phyloP scores from a whole-genome alignment of 2,113 vertebrate species.

The Chloroceryle aenea region DNA sequence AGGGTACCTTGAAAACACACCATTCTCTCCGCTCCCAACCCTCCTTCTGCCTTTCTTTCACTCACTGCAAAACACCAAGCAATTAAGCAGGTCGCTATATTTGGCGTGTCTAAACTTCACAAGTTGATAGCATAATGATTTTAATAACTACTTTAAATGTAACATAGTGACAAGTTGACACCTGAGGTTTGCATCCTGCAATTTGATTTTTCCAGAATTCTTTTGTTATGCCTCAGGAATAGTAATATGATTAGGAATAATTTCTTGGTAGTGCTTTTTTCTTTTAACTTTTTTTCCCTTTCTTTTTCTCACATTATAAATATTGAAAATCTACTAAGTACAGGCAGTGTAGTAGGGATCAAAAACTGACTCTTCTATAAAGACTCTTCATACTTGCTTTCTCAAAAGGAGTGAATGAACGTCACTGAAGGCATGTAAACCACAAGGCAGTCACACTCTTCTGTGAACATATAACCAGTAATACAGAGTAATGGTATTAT shows the following conservation, averaged over 20 bases:
- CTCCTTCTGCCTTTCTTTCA: slow-evolving; percentile 43
- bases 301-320: background rate
- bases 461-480: background rate
- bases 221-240: slow-evolving; percentile 67
- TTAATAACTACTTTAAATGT: slow-evolving; percentile 79
- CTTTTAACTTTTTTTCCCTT: background rate
- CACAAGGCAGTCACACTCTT: background rate
- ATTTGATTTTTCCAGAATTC: slow-evolving; percentile 74
- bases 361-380: background rate
- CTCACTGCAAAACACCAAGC: slow-evolving; percentile 64
- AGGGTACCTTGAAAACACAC: slow-evolving; percentile 18
- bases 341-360: background rate
- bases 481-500: background rate
- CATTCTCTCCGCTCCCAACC: background rate
- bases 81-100: slow-evolving; percentile 78
- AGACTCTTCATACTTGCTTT: background rate
- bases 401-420: background rate
- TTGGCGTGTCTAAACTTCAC: slow-evolving; percentile 70
- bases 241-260: slow-evolving; percentile 60
- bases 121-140: slow-evolving; percentile 79
- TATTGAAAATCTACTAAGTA: background rate
- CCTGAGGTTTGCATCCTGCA: slow-evolving; percentile 69
- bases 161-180: slow-evolving; percentile 78
- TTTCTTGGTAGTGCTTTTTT: slow-evolving; percentile 21
- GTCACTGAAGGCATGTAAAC: background rate